phyloP scores from a whole-genome alignment of 2,113 vertebrate species.

The Gambusia holbrooki region DNA sequence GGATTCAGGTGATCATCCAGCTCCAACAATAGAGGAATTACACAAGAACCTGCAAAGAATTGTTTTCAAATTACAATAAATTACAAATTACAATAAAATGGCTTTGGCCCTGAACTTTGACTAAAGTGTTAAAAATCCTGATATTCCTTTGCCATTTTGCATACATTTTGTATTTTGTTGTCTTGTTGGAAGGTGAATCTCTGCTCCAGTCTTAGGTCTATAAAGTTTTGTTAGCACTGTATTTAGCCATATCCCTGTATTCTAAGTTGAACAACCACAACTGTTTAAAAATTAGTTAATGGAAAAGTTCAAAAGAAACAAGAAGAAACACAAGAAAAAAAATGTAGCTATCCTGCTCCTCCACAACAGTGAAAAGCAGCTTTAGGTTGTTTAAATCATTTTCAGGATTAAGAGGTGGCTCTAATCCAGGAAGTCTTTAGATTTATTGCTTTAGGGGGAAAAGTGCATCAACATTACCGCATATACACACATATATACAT shows the following conservation, averaged over 20 bases:
- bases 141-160: too few species aligned
- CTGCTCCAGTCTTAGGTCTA: too few species aligned
- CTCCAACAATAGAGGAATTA: not conserved
- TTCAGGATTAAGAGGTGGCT: slow-evolving; percentile 2
- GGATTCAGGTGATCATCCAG: not conserved
- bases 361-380: not conserved
- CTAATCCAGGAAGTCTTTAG: slow-evolving; percentile 19
- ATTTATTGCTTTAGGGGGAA: slow-evolving; percentile 31
- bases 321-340: not conserved
- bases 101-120: too few species aligned
- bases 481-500: slow-evolving; percentile 27
- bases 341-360: not conserved
- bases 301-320: not conserved
- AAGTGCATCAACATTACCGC: not conserved
- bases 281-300: not conserved
- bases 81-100: too few species aligned
- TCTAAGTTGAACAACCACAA: not conserved
- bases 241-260: not conserved
- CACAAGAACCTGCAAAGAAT: too few species aligned
- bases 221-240: too few species aligned
- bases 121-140: too few species aligned
- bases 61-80: too few species aligned
- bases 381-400: slow-evolving; percentile 12
- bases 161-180: too few species aligned
- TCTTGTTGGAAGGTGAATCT: too few species aligned